Percentiles rank a stretch among this genome's conserved stretches.
Conservation (phyloP, 2,113 vertebrate genomes). For the Pica pica region DNA sequence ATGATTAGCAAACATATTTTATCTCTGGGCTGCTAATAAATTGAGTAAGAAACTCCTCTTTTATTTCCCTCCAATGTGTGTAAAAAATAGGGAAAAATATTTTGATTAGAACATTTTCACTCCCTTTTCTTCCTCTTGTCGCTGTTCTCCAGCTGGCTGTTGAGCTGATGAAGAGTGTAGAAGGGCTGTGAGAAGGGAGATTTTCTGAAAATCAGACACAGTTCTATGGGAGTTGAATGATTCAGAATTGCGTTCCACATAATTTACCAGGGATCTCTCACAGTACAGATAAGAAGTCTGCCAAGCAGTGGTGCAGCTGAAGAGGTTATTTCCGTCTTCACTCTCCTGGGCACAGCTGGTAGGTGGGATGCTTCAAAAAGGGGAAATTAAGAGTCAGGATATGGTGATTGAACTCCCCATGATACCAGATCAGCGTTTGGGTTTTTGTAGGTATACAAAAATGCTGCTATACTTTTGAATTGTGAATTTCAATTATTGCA, state of each 20-base stretch:
- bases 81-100: constrained; percentile 14
- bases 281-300: neutral
- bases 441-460: neutral
- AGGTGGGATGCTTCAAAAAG: neutral
- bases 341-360: constrained; percentile 21
- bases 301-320: neutral
- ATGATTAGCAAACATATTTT: neutral
- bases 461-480: neutral
- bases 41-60: constrained; percentile 7
- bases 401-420: neutral
- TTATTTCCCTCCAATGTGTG: neutral
- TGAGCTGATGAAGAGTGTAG: neutral
- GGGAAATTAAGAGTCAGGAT: constrained; percentile 23
- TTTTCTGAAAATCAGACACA: constrained; percentile 6
- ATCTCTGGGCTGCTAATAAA: neutral
- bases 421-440: neutral
- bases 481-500: neutral
- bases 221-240: constrained; percentile 13
- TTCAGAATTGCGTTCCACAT: constrained; percentile 8
- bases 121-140: neutral
- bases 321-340: constrained; percentile 37
- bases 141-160: neutral
- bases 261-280: neutral
- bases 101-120: constrained; percentile 16
- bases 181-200: neutral